Evolutionary conservation across 2,797 vertebrate genomes (phyloP).

Genomic region (Yasuhikotakia modesta): DNA sequence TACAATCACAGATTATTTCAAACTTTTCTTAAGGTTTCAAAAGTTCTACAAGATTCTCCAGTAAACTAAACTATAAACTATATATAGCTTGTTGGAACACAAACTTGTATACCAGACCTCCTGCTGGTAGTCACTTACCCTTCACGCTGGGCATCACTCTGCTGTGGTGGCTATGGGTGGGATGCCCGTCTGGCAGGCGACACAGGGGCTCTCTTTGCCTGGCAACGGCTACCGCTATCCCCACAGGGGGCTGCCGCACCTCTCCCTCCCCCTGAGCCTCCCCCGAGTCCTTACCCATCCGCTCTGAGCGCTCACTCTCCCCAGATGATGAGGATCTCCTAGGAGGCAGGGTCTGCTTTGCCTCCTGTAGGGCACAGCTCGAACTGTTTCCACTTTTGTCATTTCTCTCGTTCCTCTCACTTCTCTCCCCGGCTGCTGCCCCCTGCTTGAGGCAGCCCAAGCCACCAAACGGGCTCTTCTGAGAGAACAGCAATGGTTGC

Average conservation of each 20-base stretch:
- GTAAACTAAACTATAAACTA: conserved; percentile 46
- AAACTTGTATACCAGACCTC: conserved; percentile 53
- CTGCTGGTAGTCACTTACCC: conserved; percentile 72
- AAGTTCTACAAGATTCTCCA: conserved; percentile 45
- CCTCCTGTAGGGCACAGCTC: conserved; percentile 81
- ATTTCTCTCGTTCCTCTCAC: conserved; percentile 67
- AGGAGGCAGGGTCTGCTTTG: conserved; percentile 74
- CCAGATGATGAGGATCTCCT: conserved; percentile 79
- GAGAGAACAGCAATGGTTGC: conserved; percentile 83
- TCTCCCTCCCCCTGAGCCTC: conserved; percentile 82
- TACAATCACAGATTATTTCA: conserved; percentile 51
- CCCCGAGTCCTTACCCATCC: conserved; percentile 70
- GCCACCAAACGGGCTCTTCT: conserved; percentile 88
- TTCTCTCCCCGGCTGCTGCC: conserved; percentile 74
- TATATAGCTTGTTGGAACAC: conserved; percentile 49
- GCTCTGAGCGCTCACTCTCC: conserved; percentile 79
- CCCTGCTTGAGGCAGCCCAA: conserved; percentile 86
- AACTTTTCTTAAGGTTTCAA: conserved; percentile 44
- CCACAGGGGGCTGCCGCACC: conserved; percentile 92
- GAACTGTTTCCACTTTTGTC: conserved; percentile 70
- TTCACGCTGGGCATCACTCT: conserved; percentile 79
- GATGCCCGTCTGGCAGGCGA: conserved; percentile 78
- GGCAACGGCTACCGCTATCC: conserved; percentile 91
- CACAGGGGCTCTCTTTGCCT: conserved; percentile 85
- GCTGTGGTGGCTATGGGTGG: conserved; percentile 80